phyloP scores from a whole-genome alignment of 2,797 vertebrate species.

The Sorex maritimensis region DNA sequence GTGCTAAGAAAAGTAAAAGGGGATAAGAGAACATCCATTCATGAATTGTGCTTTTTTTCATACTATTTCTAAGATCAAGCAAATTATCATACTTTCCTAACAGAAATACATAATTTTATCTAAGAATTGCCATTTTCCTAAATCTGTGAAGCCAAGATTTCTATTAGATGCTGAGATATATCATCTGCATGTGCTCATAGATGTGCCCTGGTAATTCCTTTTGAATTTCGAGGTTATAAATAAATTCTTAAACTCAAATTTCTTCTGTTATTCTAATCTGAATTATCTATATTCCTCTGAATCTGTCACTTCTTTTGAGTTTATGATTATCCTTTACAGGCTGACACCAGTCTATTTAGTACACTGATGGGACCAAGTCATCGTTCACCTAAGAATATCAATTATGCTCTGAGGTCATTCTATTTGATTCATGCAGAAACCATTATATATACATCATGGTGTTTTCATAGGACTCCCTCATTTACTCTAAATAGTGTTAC shows the following conservation, averaged over 20 bases:
- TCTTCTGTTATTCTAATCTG: conserved; percentile 33
- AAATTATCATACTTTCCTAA: conserved; percentile 76
- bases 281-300: conserved; percentile 52
- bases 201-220: conserved; percentile 55
- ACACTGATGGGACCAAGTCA: not conserved
- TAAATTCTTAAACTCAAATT: conserved; percentile 63
- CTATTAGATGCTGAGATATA: conserved; percentile 69
- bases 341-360: conserved; percentile 20
- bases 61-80: conserved; percentile 52
- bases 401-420: conserved; percentile 71
- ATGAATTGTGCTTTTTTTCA: conserved; percentile 41
- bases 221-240: conserved; percentile 78
- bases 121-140: conserved; percentile 59
- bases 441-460: conserved; percentile 69
- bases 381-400: conserved; percentile 67
- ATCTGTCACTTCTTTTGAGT: conserved; percentile 58
- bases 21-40: not conserved
- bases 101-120: conserved; percentile 16
- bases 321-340: conserved; percentile 60
- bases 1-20: conserved; percentile 45
- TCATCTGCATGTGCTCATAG: conserved; percentile 36
- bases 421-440: conserved; percentile 62
- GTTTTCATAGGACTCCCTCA: conserved; percentile 76
- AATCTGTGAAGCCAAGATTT: conserved; percentile 58
- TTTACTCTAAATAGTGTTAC: conserved; percentile 81